Percentiles rank a stretch among this genome's conserved stretches.
phyloP scores from a whole-genome alignment of 2,113 vertebrate genomes.

The Mixornis gularis region DNA sequence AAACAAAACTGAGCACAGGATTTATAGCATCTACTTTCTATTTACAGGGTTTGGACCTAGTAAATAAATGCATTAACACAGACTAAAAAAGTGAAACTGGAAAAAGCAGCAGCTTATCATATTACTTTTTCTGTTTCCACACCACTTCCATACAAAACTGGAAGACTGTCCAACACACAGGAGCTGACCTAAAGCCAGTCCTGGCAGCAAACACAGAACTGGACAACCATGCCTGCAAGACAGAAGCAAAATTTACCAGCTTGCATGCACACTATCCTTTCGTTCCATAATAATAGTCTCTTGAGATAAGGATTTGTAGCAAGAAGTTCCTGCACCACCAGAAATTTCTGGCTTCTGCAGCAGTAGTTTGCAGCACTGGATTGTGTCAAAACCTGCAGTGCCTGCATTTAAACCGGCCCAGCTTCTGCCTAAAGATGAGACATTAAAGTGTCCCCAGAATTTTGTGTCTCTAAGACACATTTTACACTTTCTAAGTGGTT shows the following conservation, averaged over 20 bases:
- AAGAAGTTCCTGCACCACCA: not conserved
- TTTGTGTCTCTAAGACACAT: not conserved
- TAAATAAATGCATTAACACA: not conserved
- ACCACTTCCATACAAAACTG: not conserved
- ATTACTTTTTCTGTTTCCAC: not conserved
- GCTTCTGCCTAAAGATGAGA: not conserved
- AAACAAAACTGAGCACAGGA: not conserved
- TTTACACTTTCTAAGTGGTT: not conserved
- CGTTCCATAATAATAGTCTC: fast-evolving
- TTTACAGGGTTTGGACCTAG: not conserved
- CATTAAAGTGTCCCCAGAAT: not conserved
- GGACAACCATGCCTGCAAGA: not conserved
- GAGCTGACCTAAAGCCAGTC: not conserved
- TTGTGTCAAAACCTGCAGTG: not conserved
- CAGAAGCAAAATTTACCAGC: not conserved
- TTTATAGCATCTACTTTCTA: not conserved
- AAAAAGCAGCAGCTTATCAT: not conserved
- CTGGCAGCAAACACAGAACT: not conserved
- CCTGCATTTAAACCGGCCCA: not conserved
- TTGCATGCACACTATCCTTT: not conserved
- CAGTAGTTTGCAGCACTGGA: not conserved
- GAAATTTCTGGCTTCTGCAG: not conserved
- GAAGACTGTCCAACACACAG: not conserved
- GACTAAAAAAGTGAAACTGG: not conserved
- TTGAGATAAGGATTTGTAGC: not conserved